Evolutionary conservation across 2,888 invertebrate species (phyloP), one percentile per base, ranked within the genome.

Genomic region (Xylophagus ater): DNA sequence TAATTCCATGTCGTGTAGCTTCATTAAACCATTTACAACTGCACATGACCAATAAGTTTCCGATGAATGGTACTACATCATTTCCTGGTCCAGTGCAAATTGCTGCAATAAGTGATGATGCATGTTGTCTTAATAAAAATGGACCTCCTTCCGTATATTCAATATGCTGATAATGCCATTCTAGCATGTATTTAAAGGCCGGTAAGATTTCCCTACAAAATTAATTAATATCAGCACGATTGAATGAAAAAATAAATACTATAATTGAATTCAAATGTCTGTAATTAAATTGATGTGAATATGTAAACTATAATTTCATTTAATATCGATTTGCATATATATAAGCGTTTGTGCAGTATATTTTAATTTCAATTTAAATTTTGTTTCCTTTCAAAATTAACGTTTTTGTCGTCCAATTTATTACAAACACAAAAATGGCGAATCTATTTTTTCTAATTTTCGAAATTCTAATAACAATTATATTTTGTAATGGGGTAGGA

Each of bases 91-190:
- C 55, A 28, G 56, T 54, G 34, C 54, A 50, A 45, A 61, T 53
- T 15, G 54, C 54, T 14, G 52, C 51, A 9, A 65, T 38, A 25
- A 65, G 33, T 6, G 63, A 60, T 24, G 64, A 50, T 49, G 63
- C 63, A 56, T 65, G 65, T 44, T 64, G 65, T 12, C 61, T 53
- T 35, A 65, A 54, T 24, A 65, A 48, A 41, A 53, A 55, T 21
- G 62, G 53, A 28, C 58, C 59, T 50, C 59, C 61, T 48, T 55
- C 48, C 37, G 60, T 57, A 42, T 58, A 60, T 41, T 54, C 49
- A 34, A 58, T 53, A 53, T 61, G 55, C 51, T 62, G 56, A 51
- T 54, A 59, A 44, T 64, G 64, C 61, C 63, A 65, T 47, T 64
- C 58, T 29, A 65, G 49, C 51, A 61, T 52, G 44, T 60, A 62